Base-by-base conservation (phyloP, 2,797 vertebrate genomes). In the Ataeniobius toweri region DNA sequence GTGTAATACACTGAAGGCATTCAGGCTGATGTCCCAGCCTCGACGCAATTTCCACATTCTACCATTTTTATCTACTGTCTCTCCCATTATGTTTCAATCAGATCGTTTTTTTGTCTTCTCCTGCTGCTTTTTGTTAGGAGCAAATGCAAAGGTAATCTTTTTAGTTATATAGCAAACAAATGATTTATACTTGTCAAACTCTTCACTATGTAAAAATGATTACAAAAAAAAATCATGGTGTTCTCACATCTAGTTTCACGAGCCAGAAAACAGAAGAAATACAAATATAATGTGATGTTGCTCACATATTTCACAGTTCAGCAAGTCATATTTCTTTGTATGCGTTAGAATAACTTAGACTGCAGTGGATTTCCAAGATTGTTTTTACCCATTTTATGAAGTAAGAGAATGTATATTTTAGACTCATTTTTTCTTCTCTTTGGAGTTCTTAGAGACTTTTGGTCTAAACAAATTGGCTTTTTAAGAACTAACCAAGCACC, bases 271-370 rank as follows among this genome's bases (percentile, higher is more conserved):
- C 65, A 24, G 20, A 68, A 68, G 39, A 44, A 68, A 68, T 44
- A 44, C 24, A 36, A 67, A 41, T 24, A 68, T 44, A 36, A 12
- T 44, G 65, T 68, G 65, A 44, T 5, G 22, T 22, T 6, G 39
- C 20, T 24, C 44, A 68, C 65, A 68, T 44, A 68, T 68, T 50
- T 26, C 24, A 26, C 68, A 70, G 10, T 50, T 48, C 44, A 28
- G 24, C 46, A 70, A 69, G 67, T 69, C 67, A 69, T 46, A 46
- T 69, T 46, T 69, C 24, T 69, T 69, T 67, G 46, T 69, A 41
- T 48, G 36, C 44, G 22, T 24, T 13, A 44, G 24, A 69, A 69
- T 16, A 69, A 46, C 10, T 16, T 46, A 26, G 24, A 69, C 67
- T 46, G 67, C 39, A 26, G 41, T n/a, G 67, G 13, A n/a, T 16